Base-by-base conservation (phyloP, 2,888 invertebrate genomes). In the Drosophila formosana region DNA sequence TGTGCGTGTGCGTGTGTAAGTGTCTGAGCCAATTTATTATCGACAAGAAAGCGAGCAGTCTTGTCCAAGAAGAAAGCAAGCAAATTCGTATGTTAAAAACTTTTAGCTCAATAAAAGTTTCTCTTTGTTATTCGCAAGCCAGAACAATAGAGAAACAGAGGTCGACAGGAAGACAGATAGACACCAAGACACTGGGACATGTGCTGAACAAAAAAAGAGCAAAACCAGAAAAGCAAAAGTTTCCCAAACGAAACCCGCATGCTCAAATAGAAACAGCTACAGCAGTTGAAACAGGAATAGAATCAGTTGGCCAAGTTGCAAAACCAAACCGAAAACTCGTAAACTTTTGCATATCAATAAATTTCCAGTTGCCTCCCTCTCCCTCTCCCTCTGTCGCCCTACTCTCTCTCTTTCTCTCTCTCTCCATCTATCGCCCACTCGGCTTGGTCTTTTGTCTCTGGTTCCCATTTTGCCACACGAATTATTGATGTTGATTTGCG, bases 271-370 rank as follows among this genome's bases (percentile, higher is more conserved):
- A 55, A 51, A 47, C 32, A 28, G 55, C 49, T 58, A 41, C 51
- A 45, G 50, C 49, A 55, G 45, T 45, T 39, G 57, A n/a, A 45
- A 47, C 28, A 72, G 63, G 47, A 64, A 45, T 46, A 47, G 64
- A 78, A 72, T 82, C 86, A 67, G 71, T 75, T 68, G 47, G 43
- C 64, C 69, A 68, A 80, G 76, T 73, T 82, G 64, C 72, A 68
- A 61, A 64, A 50, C 55, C 77, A 72, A 83, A 68, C 75, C 81
- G 72, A 70, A 73, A 80, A 83, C 78, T 86, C 69, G 78, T 69
- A 84, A 84, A 89, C 85, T 85, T 89, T 85, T 72, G 86, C 89
- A 85, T 89, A 89, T 85, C 84, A 85, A 89, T 89, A 89, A 85
- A 88, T 88, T 85, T 82, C 30, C 25, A 41, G 11, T 26, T 26